A percentile compares a stretch with the other conserved stretches of the same genome.
phyloP scores from a whole-genome alignment of 1,140 invertebrate species.

The Leptopilina clavipes region DNA sequence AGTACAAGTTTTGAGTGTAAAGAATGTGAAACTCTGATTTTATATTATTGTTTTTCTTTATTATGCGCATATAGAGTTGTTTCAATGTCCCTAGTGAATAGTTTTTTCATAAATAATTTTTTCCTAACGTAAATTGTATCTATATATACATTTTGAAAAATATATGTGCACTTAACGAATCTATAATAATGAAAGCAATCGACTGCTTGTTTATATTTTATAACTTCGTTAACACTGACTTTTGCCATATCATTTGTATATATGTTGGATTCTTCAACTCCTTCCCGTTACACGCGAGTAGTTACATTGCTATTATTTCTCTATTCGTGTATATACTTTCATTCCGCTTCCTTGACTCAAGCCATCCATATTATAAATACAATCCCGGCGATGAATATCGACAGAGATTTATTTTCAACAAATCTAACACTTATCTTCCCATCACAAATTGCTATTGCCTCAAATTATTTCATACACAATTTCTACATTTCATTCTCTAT shows the following conservation, averaged over 20 bases:
- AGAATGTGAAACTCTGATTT: not conserved
- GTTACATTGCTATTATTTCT: slow-evolving; percentile 16
- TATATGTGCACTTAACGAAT: no score
- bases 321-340: slow-evolving; percentile 25
- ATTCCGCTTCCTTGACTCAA: slow-evolving; percentile 25
- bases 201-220: slow-evolving; percentile 6
- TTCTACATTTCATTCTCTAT: slow-evolving; percentile 25
- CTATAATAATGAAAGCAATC: not conserved
- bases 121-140: no score
- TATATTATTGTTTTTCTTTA: not conserved
- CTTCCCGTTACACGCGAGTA: slow-evolving; percentile 26
- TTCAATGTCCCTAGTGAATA: no score
- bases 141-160: no score
- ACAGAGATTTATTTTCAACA: slow-evolving; percentile 23
- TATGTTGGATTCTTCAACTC: slow-evolving; percentile 16
- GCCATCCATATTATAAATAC: not conserved
- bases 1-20: not conserved
- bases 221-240: slow-evolving; percentile 15
- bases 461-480: slow-evolving; percentile 33
- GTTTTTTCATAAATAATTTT: no score
- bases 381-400: slow-evolving; percentile 19
- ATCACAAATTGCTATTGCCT: slow-evolving; percentile 22
- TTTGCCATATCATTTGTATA: not conserved
- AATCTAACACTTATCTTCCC: slow-evolving; percentile 24
- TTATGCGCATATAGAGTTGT: not conserved